Evolutionary conservation across 92 coral and sea anemone species (phyloP), one percentile per base, ranked within the genome.

Genomic region (Epizoanthus stellaris): DNA sequence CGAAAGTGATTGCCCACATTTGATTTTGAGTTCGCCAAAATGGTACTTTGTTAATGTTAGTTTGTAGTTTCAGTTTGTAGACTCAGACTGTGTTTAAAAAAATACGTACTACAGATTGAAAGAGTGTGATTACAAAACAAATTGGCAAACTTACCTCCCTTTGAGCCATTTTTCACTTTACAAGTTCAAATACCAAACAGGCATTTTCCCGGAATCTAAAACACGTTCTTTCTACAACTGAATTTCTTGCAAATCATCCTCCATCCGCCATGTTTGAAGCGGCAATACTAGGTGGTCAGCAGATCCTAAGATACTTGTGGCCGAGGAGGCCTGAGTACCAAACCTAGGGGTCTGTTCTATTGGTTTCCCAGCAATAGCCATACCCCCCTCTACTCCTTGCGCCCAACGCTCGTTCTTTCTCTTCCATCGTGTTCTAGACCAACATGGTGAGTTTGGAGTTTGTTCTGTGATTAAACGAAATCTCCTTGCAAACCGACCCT

Each of bases 181-280:
- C 14, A 11, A 68, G 40, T 36, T 34, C 56, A 9, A 52, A 6
- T 49, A 0, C 54, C 10, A 52, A 52, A 0, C 56, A 10, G 2
- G 14, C 56, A 45, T 45, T 45, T 45, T 45, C 52, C 52, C 9
- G 11, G 52, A 45, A 45, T 6, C 9, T 45, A 45, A 45, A 5
- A 45, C 52, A 11, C 52, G 52, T 45, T 45, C 52, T 45, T 45
- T 45, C 52, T 4, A 52, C 56, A 52, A 9, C 56, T 52, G 14
- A 52, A 52, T 52, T 52, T 52, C 56, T 52, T 52, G 38, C 40
- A 19, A 19, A 42, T 38, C 19, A 8, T 12, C 6, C 56, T 3
- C 30, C 71, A 49, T 91, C 96, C 92, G 89, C 94, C 94, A 88
- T 92, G 71, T 66, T 88, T 75, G 93, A 81, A 82, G 58, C 88